Conservation (phyloP, 2,113 vertebrate genomes). For the Caretta caretta region DNA sequence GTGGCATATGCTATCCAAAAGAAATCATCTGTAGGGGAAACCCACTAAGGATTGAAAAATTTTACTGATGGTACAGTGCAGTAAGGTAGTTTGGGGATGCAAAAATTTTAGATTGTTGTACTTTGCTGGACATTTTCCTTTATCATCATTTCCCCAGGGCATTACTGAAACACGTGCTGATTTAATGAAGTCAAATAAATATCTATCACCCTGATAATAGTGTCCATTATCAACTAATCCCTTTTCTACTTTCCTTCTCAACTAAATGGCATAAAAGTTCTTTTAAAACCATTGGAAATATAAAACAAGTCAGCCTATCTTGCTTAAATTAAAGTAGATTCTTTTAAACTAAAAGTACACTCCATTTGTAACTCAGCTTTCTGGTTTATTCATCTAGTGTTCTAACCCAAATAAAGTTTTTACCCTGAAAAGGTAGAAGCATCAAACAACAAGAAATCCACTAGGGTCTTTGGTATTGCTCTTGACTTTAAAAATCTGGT, state of each 20-base stretch:
- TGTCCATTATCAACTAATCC: neutral
- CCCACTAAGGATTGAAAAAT: neutral
- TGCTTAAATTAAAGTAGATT: neutral
- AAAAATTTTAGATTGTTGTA: neutral
- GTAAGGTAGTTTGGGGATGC: neutral
- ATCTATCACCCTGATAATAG: fast-evolving
- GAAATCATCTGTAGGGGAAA: constrained; percentile 37
- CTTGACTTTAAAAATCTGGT: neutral
- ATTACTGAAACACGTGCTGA: neutral
- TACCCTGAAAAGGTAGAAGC: neutral
- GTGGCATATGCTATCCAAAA: constrained; percentile 21
- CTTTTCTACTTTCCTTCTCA: neutral
- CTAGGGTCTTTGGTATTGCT: neutral
- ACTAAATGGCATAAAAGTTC: neutral
- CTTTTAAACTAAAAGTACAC: neutral
- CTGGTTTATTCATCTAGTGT: neutral
- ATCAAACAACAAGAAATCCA: neutral
- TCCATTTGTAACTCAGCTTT: neutral
- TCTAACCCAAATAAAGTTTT: neutral
- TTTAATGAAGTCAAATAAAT: neutral
- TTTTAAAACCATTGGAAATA: neutral
- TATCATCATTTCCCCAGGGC: neutral
- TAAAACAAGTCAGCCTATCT: fast-evolving
- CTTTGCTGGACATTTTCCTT: neutral
- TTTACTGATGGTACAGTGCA: fast-evolving